Conservation (phyloP, 2,888 invertebrate species). For the Microchrysa polita region DNA sequence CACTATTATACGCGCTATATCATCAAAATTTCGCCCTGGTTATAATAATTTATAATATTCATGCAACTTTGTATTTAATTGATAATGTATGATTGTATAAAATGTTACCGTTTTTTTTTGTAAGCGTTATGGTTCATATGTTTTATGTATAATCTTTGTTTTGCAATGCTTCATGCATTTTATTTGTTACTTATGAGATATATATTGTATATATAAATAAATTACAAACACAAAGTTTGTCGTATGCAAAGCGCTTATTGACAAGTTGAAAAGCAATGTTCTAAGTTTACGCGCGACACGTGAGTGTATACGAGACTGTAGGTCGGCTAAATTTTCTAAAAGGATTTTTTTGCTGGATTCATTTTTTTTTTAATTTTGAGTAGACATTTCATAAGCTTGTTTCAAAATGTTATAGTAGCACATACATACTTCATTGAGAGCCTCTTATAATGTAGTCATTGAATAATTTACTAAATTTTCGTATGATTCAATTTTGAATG, state of each 20-base stretch:
- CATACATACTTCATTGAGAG: constrained; percentile 33
- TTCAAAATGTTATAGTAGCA: neutral
- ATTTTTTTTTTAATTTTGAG: neutral
- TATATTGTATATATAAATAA: constrained; percentile 43
- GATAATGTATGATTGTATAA: neutral
- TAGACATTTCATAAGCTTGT: neutral
- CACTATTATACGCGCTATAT: too few relatives aligned
- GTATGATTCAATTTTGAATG: neutral
- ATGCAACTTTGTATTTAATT: constrained; percentile 11
- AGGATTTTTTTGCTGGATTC: too few relatives aligned
- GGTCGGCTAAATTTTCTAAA: neutral
- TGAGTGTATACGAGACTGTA: neutral
- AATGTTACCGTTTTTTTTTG: constrained; percentile 21
- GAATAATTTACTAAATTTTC: constrained; percentile 10
- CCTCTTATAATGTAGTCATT: constrained; percentile 30
- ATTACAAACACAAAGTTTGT: constrained; percentile 35
- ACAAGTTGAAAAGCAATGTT: too few relatives aligned
- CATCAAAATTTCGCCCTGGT: too few relatives aligned
- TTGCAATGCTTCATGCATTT: constrained; percentile 5
- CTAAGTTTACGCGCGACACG: neutral
- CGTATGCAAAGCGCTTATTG: too few relatives aligned
- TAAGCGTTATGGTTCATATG: neutral
- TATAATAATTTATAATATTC: neutral
- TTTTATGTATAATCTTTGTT: neutral
- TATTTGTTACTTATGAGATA: constrained; percentile 7